A percentile compares a stretch with the other conserved stretches of the same genome.
Evolutionary conservation across 2,888 invertebrate species (phyloP).

Genomic region (Parelbella ahira): DNA sequence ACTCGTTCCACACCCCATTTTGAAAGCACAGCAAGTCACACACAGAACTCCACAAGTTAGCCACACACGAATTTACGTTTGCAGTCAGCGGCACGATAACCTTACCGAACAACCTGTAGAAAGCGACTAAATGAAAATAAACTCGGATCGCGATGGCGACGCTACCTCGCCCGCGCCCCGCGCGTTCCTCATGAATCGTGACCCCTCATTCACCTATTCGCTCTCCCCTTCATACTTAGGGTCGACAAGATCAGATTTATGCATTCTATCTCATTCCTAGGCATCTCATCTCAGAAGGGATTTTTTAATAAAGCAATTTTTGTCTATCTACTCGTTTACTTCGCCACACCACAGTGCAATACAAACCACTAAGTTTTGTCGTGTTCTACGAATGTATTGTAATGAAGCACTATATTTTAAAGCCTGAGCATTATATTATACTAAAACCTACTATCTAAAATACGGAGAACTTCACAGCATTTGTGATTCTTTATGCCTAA

Average conservation of each 20-base stretch:
- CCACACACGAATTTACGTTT: conserved; percentile 60
- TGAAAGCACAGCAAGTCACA: conserved; percentile 61
- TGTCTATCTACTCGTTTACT: conserved; percentile 6
- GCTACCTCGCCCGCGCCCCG: conserved; percentile 40
- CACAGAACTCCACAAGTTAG: conserved; percentile 58
- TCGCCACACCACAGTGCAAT: conserved; percentile 11
- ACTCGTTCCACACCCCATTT: conserved; percentile 86
- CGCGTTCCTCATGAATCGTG: conserved; percentile 46
- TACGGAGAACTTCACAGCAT: too few species aligned
- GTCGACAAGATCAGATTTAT: conserved; percentile 24
- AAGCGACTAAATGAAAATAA: conserved; percentile 63
- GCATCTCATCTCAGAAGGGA: conserved; percentile 52
- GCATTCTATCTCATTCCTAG: conserved; percentile 38
- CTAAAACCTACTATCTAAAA: too few species aligned
- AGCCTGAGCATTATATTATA: conserved; percentile 5
- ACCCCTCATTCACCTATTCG: conserved; percentile 64
- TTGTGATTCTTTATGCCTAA: too few species aligned
- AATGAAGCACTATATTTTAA: too few species aligned
- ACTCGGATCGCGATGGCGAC: conserved; percentile 66
- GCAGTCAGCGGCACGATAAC: conserved; percentile 35
- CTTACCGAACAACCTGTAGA: conserved; percentile 42
- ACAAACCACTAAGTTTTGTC: conserved; percentile 5
- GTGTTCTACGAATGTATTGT: not conserved
- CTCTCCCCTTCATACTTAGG: conserved; percentile 49
- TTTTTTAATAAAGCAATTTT: conserved; percentile 29